Evolutionary conservation across 2,888 invertebrate species (phyloP), one percentile per base, ranked within the genome.

Genomic region (Microctonus brassicae): DNA sequence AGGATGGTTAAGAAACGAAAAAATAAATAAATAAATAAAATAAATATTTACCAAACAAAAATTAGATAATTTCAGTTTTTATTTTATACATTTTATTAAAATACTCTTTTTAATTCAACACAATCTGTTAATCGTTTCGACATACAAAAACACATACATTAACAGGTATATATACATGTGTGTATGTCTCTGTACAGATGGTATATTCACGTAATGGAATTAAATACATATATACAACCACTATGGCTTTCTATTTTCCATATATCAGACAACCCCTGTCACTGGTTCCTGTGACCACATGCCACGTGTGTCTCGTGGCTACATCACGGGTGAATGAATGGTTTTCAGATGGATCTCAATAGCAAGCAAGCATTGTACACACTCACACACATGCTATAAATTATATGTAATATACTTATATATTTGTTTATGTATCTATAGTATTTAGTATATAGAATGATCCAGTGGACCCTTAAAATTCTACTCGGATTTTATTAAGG

Each of bases 171-270:
- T n/a, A n/a, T n/a, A n/a, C n/a, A n/a, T n/a, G n/a, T n/a, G n/a
- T n/a, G n/a, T n/a, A 24, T 55, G 55, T 13, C 13, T 57, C 6
- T 60, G 17, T n/a, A n/a, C n/a, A n/a, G n/a, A n/a, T n/a, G n/a
- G n/a, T n/a, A n/a, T n/a, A 34, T 42, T 13, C 42, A 58, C 69
- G 71, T 73, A 71, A 76, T 74, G 74, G 67, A 76, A 76, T 76
- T 74, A 74, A 74, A n/a, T n/a, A n/a, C n/a, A 73, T 73, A 68
- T 17, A 47, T n/a, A 47, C 47, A 17, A 47, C 72, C 55, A 73
- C 66, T 52, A 55, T 34, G 66, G 62, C 72, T 64, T 64, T 62
- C 70, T 72, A 69, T 69, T 70, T 70, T 36, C 62, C 55, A 70
- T 66, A 29, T n/a, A n/a, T n/a, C 57, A 69, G n/a, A 39, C 13